phyloP scores from a whole-genome alignment of 2,797 vertebrate species.

The Pangasius sanitwongsei region DNA sequence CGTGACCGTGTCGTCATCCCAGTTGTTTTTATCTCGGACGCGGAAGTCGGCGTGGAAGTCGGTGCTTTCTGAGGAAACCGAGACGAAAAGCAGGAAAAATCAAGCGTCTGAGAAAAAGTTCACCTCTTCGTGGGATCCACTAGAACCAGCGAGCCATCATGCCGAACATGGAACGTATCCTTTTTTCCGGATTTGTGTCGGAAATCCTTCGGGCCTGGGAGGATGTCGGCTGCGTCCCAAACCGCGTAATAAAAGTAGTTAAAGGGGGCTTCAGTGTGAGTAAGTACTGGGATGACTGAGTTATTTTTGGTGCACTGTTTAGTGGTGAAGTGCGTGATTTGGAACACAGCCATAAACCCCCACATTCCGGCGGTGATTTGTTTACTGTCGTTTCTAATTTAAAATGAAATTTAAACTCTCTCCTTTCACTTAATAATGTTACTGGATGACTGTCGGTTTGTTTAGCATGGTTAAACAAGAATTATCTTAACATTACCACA shows the following conservation, averaged over 20 bases:
- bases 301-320: neutral
- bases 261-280: neutral
- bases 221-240: neutral
- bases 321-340: neutral
- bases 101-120: too few relatives aligned
- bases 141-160: conserved; percentile 30
- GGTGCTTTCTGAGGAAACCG: neutral
- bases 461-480: neutral
- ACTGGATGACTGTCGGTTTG: too few relatives aligned
- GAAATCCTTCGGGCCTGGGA: neutral
- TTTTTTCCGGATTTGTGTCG: conserved; percentile 4
- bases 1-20: conserved; percentile 51
- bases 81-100: neutral
- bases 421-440: too few relatives aligned
- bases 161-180: conserved; percentile 65
- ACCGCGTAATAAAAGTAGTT: neutral
- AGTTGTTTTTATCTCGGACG: conserved; percentile 43
- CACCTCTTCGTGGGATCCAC: neutral
- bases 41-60: conserved; percentile 51
- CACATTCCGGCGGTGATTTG: neutral
- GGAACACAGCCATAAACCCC: neutral
- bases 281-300: neutral
- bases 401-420: neutral
- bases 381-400: neutral
- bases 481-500: too few relatives aligned